Conservation (phyloP, 2,797 vertebrate species). For the Rhadinocentrus ornatus region DNA sequence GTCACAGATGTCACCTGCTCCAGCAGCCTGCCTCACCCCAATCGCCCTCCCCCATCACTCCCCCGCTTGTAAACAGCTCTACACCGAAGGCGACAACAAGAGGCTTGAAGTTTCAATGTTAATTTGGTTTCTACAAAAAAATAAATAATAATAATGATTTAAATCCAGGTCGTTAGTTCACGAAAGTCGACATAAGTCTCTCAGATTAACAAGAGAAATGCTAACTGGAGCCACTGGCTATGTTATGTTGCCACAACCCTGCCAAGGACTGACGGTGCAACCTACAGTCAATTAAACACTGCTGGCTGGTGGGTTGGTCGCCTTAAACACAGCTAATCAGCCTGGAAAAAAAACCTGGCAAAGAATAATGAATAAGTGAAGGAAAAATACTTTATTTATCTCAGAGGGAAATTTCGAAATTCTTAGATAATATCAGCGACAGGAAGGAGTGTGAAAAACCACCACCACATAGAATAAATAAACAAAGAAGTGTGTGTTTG, state of each 20-base stretch:
- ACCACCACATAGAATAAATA: slow-evolving; percentile 41
- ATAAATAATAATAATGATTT: slow-evolving; percentile 15
- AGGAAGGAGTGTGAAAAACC: slow-evolving; percentile 59
- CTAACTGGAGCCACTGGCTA: slow-evolving; percentile 50
- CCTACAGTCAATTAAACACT: slow-evolving; percentile 52
- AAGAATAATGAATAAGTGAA: slow-evolving; percentile 14
- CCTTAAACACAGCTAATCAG: slow-evolving; percentile 60
- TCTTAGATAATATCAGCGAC: slow-evolving; percentile 51
- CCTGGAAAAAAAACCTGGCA: slow-evolving; percentile 27
- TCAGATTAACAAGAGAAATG: slow-evolving; percentile 47
- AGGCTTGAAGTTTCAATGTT: slow-evolving; percentile 6
- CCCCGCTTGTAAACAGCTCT: slow-evolving; percentile 34
- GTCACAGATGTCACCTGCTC: slow-evolving; percentile 75
- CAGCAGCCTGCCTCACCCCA: slow-evolving; percentile 50
- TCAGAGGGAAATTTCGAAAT: neutral
- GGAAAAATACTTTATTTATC: no score
- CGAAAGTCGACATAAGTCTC: slow-evolving; percentile 5
- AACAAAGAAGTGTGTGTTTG: slow-evolving; percentile 17
- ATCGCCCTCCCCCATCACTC: slow-evolving; percentile 14
- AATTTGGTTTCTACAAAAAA: slow-evolving; percentile 4
- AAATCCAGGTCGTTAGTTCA: slow-evolving; percentile 25
- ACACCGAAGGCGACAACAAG: slow-evolving; percentile 21
- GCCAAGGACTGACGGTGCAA: slow-evolving; percentile 54
- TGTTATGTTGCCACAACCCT: slow-evolving; percentile 35
- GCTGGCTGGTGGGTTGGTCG: slow-evolving; percentile 48